Evolutionary conservation across 2,113 vertebrate species (phyloP), one percentile per base, ranked within the genome.

Genomic region (Mus pahari): DNA sequence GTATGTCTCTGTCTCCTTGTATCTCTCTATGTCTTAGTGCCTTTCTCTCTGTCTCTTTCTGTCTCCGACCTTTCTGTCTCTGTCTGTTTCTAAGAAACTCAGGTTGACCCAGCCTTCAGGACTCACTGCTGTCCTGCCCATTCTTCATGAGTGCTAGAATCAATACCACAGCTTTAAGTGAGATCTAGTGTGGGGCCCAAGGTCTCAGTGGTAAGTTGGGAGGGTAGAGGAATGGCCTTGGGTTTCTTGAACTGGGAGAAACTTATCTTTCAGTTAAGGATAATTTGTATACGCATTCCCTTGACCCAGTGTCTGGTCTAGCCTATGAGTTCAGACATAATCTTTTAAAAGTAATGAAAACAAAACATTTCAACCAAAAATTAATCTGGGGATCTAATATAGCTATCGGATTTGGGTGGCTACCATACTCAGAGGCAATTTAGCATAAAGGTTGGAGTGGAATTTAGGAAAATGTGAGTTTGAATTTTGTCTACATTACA

Each of bases 221-320:
- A 36, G 3, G 4, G 19, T 11, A 16, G 16, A 20, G 1, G 36
- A 60, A 10, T 55, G 9, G 10, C 2, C 26, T 19, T 19, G 3
- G 22, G 14, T 11, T 24, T 45, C 42, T 20, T 26, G 36, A 68
- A 11, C 60, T 70, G 7, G 28, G 9, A 42, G 64, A 86, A 24
- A 26, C 26, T 31, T 33, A 12, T 16, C 16, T 70, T 62, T 42
- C 0, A 1, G 14, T 48, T 28, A 28, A 0, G 5, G 2, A 14
- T 17, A 50, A 68, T 24, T 36, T 75, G n/a, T 26, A 45, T 31
- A 58, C 39, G 1, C 0, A 87, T 3, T 45, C 10, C 28, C 3
- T 33, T 14, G 17, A 10, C 50, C n/a, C 14, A 17, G 20, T 42
- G 20, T 11, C 5, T 42, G 58, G 68, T 53, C 50, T 64, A 2